Evolutionary conservation across 1,140 invertebrate genomes (phyloP).

Genomic region (Psix sp.): DNA sequence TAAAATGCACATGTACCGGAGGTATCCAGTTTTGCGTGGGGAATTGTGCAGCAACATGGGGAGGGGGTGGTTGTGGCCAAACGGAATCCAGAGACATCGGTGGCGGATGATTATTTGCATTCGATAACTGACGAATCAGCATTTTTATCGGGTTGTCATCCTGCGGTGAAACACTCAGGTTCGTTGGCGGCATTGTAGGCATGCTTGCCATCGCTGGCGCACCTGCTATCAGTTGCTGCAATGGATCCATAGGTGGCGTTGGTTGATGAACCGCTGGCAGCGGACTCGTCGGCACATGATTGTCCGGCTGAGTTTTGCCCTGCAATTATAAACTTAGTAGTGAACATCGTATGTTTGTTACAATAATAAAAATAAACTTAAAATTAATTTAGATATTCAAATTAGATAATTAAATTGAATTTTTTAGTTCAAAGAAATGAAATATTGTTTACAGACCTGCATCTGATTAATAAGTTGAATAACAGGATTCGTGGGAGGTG

Average conservation of each 20-base stretch:
- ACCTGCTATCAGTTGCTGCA: constrained; percentile 74
- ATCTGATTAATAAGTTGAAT: constrained; percentile 80
- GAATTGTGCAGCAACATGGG: constrained; percentile 69
- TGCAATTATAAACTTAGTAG: constrained; percentile 43
- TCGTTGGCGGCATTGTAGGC: constrained; percentile 69
- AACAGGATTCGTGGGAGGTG: constrained; percentile 75
- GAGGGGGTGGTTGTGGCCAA: constrained; percentile 70
- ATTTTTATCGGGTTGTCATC: constrained; percentile 77
- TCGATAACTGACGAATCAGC: constrained; percentile 75
- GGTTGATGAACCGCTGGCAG: constrained; percentile 59
- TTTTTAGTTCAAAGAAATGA: not conserved
- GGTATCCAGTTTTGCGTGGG: constrained; percentile 72
- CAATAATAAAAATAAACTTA: constrained; percentile 27
- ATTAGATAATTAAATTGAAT: not conserved
- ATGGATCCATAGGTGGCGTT: constrained; percentile 72
- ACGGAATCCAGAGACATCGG: constrained; percentile 69
- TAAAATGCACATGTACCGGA: constrained; percentile 60
- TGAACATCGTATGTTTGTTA: no score
- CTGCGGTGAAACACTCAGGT: constrained; percentile 62
- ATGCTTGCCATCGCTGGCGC: constrained; percentile 75
- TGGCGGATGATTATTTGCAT: constrained; percentile 68
- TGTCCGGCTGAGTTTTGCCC: constrained; percentile 72
- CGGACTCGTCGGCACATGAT: constrained; percentile 67
- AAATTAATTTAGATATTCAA: constrained; percentile 12
- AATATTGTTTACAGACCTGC: constrained; percentile 65